Evolutionary conservation across 2,888 invertebrate genomes (phyloP).

Genomic region (Agriopis leucophaearia): DNA sequence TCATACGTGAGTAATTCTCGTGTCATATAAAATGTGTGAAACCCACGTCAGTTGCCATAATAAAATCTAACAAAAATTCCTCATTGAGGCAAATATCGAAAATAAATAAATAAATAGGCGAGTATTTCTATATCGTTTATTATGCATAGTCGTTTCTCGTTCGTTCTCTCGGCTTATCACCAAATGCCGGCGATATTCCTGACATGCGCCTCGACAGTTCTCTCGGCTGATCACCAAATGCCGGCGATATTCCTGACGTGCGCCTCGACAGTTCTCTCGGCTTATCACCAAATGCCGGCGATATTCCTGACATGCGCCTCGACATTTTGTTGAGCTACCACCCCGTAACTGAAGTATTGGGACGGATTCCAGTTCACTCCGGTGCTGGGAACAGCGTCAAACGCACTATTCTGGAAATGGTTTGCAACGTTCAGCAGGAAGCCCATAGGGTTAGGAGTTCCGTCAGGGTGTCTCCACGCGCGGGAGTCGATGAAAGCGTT

Average conservation of each 20-base stretch:
- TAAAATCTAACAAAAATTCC: no score
- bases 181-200: no score
- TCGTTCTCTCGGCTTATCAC: no score
- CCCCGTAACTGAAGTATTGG: conserved; percentile 27
- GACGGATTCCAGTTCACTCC: conserved; percentile 29
- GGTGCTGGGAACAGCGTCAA: conserved; percentile 20
- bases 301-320: conserved; percentile 28
- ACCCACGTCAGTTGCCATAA: no score
- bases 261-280: no score
- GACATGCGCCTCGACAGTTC: no score
- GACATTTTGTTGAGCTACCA: conserved; percentile 22
- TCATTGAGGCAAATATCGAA: neutral
- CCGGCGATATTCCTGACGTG: no score
- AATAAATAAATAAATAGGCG: no score
- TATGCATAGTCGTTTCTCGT: neutral
- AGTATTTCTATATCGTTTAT: neutral
- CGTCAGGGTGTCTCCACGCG: conserved; percentile 37
- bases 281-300: conserved; percentile 29
- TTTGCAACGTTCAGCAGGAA: conserved; percentile 16
- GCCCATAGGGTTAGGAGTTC: conserved; percentile 31
- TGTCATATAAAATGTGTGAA: no score
- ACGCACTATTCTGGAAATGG: conserved; percentile 23
- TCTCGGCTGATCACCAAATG: no score
- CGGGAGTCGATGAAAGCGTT: conserved; percentile 37
- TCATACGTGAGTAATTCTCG: no score